Evolutionary conservation across 2,888 invertebrate species (phyloP), one percentile per base, ranked within the genome.

Genomic region (Neoitamus cyanurus): DNA sequence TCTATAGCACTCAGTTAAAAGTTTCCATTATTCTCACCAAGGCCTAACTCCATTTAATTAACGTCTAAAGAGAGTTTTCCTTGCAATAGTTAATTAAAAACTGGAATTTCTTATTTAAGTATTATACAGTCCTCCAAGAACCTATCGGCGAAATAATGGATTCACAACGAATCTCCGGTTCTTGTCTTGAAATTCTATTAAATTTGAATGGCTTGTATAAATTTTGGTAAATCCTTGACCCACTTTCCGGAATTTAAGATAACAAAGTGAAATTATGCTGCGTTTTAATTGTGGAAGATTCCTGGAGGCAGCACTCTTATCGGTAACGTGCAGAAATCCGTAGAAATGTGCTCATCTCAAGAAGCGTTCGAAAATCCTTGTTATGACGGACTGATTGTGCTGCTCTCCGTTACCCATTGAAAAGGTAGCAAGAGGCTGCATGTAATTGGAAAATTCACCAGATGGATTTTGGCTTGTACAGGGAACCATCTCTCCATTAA

Each of bases 371-470:
- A 36, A 37, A 73, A 36, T 73, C 11, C 25, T 73, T 73, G 20
- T 34, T 73, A 30, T 11, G 9, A 36, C n/a, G 20, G 7, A 34
- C 4, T 36, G 34, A 34, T 73, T 73, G 36, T 34, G 36, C 73
- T 73, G 73, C 36, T 20, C 20, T 31, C 72, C 30, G 15, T 9
- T 28, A 15, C 31, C 72, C 30, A 15, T n/a, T 15, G 73, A 20
- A 1, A 34, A 36, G 73, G 31, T 73, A 15, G 11, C 34, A 20
- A 7, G 30, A 70, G 30, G 31, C 70, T 70, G 13, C 31, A 20
- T 36, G 73, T 73, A 73, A 73, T 73, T 73, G 73, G 34, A 73
- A 73, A 73, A 73, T 73, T 73, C 36, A 3, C 70, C 31, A 30
- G n/a, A 28, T 28, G 69, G 20, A 31, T 31, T 31, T 70, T 70